phyloP scores from a whole-genome alignment of 2,113 vertebrate species.

The Oplegnathus fasciatus region DNA sequence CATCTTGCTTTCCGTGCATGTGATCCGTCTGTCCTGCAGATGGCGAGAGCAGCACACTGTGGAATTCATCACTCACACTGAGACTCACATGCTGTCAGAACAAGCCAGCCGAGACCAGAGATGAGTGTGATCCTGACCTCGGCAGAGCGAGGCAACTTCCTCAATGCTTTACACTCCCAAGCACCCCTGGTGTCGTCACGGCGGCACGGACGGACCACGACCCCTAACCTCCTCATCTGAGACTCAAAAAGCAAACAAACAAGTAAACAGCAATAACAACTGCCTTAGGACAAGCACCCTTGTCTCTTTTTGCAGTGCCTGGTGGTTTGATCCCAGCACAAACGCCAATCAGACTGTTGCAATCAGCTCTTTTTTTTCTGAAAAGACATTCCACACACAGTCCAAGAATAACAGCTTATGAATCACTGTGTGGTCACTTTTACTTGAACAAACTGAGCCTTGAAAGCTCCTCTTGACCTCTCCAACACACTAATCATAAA shows the following conservation, averaged over 20 bases:
- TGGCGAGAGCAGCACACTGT: constrained; percentile 17
- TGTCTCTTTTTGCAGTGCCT: background rate
- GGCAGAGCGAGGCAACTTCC: background rate
- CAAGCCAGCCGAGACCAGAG: background rate
- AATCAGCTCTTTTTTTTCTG: background rate
- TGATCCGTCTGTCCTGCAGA: constrained; percentile 14
- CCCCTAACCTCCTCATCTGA: constrained; percentile 40
- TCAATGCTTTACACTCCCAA: constrained; percentile 11
- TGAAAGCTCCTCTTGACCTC: constrained; percentile 32
- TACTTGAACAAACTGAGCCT: constrained; percentile 12
- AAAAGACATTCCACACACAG: background rate
- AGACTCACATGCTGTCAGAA: background rate
- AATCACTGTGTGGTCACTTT: background rate
- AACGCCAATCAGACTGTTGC: background rate
- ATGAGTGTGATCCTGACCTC: constrained; percentile 12
- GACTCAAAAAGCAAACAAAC: constrained; percentile 20
- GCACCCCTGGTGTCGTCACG: background rate
- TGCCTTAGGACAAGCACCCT: background rate
- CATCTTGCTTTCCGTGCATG: background rate
- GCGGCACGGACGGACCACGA: background rate
- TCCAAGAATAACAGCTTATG: constrained; percentile 53
- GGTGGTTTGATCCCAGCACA: constrained; percentile 5
- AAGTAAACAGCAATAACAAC: constrained; percentile 6
- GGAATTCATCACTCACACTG: background rate
- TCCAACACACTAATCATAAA: constrained; percentile 10